Base-by-base conservation (phyloP, 2,797 vertebrate genomes). In the Chiroxiphia lanceolata region DNA sequence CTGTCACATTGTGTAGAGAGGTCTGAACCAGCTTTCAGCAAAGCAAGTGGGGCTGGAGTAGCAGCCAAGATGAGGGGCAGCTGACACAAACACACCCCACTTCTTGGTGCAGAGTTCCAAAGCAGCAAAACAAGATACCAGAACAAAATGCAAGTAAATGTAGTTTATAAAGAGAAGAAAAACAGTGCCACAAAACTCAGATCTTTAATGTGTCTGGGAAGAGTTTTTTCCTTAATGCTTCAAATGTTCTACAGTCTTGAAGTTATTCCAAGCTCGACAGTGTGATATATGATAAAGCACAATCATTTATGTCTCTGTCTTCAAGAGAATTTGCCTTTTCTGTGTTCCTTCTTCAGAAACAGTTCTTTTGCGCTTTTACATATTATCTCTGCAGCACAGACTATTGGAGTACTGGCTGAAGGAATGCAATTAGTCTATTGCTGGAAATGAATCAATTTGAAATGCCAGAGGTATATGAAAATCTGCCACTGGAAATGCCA, bases 351-450 rank as follows among this genome's bases (percentile, higher is more conserved):
- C 78, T 87, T 82, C 60, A 78, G 88, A 91, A 93, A 65, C 5
- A 0, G 0, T 38, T n/a, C 22, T 71, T 78, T 61, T 60, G 33
- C 29, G n/a, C 22, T 71, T 78, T 57, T 67, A 33, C 47, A 61
- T 57, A 91, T 78, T 95, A 94, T 95, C 85, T 93, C 81, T 89
- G 60, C 83, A 72, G 86, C 51, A 77, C 95, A 97, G 93, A 75
- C 64, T 78, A 33, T 1, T 19, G 33, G 29, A 57, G 26, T 65
- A 38, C 40, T 92, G 93, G 70, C 71, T 78, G 78, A 89, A 90
- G 64, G 48, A 87, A 91, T 44, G 45, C 59, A 90, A 92, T 94
- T 94, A 94, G 48, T 65, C 70, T 80, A 1, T 60, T 68, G 67
- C 79, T 90, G 80, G 83, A 95, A 94, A 89, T 38, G 26, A 93